Conservation (phyloP, 1,140 invertebrate genomes). For the Lepidostoma basale region DNA sequence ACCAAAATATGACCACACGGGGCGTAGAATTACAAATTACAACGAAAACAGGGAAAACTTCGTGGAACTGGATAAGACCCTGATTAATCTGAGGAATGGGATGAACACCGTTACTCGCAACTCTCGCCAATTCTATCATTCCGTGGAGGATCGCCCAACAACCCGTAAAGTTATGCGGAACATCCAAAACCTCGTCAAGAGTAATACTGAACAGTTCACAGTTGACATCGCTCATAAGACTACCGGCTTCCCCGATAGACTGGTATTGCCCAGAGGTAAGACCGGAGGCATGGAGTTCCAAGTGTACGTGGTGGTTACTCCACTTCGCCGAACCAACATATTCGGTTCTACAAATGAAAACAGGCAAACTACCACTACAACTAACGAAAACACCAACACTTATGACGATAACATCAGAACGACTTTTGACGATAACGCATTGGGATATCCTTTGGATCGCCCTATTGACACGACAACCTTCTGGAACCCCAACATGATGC, state of each 20-base stretch:
- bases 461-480: conserved; percentile 63
- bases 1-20: conserved; percentile 65
- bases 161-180: conserved; percentile 55
- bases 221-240: conserved; percentile 51
- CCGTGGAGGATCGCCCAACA: conserved; percentile 58
- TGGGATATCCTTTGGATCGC: conserved; percentile 73
- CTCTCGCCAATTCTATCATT: conserved; percentile 69
- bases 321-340: conserved; percentile 49
- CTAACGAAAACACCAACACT: background rate
- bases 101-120: conserved; percentile 70
- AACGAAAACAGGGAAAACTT: conserved; percentile 64
- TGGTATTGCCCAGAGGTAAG: conserved; percentile 71
- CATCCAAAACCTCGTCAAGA: conserved; percentile 52
- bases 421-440: conserved; percentile 57
- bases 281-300: conserved; percentile 66
- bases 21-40: conserved; percentile 55
- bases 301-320: conserved; percentile 69
- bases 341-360: conserved; percentile 52
- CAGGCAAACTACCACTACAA: conserved; percentile 35
- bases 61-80: conserved; percentile 73
- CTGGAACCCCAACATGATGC: conserved; percentile 69
- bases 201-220: conserved; percentile 50
- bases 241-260: conserved; percentile 66
- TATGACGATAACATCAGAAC: background rate
- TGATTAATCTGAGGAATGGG: conserved; percentile 66